A percentile compares a stretch with the other conserved stretches of the same genome.
These are phyloP conservation scores for Ifrita kowaldi DNA, from an alignment of 2,113 vertebrate genomes.

Conservation along the genomic window DNA sequence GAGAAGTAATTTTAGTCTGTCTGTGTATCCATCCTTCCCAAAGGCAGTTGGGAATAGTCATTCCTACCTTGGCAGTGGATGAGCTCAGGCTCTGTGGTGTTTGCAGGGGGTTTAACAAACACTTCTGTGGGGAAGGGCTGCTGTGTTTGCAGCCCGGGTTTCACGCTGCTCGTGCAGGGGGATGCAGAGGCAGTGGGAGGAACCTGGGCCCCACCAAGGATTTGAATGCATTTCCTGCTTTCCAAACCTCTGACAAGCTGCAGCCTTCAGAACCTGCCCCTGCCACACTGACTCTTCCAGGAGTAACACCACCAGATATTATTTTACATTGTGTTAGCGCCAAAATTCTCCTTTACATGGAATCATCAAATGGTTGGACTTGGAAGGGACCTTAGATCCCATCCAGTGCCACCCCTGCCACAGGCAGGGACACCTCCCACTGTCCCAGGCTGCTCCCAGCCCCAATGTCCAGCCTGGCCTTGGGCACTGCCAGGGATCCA, in stretches of 20 bases:
- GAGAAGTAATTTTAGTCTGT: not conserved
- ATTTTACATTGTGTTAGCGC: accelerated
- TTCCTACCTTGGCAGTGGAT: not conserved
- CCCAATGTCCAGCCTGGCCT: not conserved
- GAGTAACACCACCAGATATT: not conserved
- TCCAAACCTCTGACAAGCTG: not conserved
- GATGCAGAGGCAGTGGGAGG: not conserved
- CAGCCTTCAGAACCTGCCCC: not conserved
- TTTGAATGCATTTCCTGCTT: not conserved
- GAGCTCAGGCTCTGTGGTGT: not conserved
- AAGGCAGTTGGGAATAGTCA: too few species aligned
- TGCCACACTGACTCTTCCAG: not conserved
- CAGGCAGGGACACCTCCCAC: not conserved
- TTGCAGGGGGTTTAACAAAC: not conserved
- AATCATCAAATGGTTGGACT: not conserved
- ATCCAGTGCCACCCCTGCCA: not conserved
- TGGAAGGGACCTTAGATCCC: not conserved
- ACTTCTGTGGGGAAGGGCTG: not conserved
- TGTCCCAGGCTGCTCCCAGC: not conserved
- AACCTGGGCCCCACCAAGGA: not conserved
- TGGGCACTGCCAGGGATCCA: not conserved
- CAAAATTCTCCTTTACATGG: not conserved
- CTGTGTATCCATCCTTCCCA: not conserved
- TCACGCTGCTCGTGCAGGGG: not conserved
- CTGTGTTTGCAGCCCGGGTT: not conserved